Evolutionary conservation across 2,113 vertebrate species (phyloP).

Genomic region (Etia nguti): DNA sequence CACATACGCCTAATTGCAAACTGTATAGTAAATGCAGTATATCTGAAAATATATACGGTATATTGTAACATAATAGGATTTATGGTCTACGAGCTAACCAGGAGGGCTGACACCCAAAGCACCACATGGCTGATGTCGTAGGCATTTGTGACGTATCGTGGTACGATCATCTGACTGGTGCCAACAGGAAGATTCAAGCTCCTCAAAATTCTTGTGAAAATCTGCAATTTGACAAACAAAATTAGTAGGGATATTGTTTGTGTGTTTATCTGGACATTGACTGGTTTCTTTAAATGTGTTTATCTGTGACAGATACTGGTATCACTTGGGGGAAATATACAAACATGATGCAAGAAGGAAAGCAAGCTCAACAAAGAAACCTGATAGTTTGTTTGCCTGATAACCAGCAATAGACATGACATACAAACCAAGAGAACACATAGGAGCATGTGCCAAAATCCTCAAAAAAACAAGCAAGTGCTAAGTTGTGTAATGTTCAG

Average conservation of each 20-base stretch:
- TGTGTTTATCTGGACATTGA: neutral
- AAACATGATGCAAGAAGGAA: constrained; percentile 8
- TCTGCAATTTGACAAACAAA: constrained; percentile 68
- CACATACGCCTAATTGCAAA: neutral
- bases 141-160: constrained; percentile 88
- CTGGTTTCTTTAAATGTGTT: neutral
- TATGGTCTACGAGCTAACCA: constrained; percentile 75
- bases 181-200: constrained; percentile 97
- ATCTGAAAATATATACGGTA: neutral
- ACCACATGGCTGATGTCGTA: constrained; percentile 95
- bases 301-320: neutral
- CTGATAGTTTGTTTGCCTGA: constrained; percentile 43
- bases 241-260: neutral
- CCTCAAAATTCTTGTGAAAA: constrained; percentile 94
- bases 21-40: neutral
- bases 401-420: constrained; percentile 1
- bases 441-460: neutral
- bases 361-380: constrained; percentile 38
- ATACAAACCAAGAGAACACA: constrained; percentile 1
- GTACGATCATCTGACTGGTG: constrained; percentile 90
- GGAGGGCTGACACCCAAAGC: constrained; percentile 94
- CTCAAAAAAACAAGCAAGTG: constrained; percentile 14
- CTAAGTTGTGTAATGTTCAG: neutral
- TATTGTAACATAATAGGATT: neutral
- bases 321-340: neutral